Conservation (phyloP, 2,113 vertebrate genomes). For the Nipponia nippon region DNA sequence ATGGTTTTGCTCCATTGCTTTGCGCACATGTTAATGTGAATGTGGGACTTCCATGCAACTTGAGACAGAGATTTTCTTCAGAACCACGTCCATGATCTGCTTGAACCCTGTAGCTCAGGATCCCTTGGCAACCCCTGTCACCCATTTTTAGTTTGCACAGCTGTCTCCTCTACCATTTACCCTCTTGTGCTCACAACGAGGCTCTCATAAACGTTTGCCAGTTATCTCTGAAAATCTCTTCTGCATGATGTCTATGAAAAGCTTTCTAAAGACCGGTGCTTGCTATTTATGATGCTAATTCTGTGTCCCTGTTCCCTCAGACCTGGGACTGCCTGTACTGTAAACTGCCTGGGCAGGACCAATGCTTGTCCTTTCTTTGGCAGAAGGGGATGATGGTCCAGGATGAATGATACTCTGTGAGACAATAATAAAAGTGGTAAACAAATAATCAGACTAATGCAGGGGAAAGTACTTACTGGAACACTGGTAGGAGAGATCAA, state of each 20-base stretch:
- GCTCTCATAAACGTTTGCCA: neutral
- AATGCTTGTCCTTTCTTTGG: neutral
- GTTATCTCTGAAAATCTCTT: neutral
- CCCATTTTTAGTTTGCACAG: neutral
- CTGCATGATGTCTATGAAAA: neutral
- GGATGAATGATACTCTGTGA: neutral
- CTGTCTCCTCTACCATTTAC: neutral
- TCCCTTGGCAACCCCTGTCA: neutral
- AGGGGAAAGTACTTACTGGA: neutral
- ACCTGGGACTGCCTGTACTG: neutral
- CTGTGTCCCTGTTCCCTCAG: neutral
- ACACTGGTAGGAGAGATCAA: neutral
- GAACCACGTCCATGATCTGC: neutral
- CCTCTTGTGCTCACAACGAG: rapidly evolving
- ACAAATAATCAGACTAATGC: neutral
- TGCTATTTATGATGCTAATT: neutral
- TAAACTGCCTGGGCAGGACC: neutral
- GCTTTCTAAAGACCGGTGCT: neutral
- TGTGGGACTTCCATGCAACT: neutral
- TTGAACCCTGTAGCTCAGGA: neutral
- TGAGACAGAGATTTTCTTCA: neutral
- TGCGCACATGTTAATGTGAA: neutral
- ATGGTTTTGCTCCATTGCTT: neutral
- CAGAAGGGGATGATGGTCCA: neutral
- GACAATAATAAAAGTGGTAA: neutral